Conservation (phyloP, 2,797 vertebrate species). For the Rhynchotus rufescens region DNA sequence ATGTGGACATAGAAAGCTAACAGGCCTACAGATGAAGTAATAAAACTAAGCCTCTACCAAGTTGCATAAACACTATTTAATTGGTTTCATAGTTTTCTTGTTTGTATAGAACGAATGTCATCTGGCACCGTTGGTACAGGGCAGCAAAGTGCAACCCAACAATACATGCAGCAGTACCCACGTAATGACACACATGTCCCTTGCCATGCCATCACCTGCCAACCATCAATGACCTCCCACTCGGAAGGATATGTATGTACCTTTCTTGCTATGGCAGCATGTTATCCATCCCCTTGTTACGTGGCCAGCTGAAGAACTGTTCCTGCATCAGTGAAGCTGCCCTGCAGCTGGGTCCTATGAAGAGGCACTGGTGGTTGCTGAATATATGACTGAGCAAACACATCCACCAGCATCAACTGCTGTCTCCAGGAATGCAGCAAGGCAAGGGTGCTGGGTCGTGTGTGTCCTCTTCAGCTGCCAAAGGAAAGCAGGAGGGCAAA, state of each 20-base stretch:
- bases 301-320: rapidly evolving
- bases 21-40: not conserved
- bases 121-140: not conserved
- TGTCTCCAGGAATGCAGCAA: not conserved
- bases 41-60: slow-evolving; percentile 4
- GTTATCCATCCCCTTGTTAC: rapidly evolving
- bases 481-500: not conserved
- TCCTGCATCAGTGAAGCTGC: not conserved
- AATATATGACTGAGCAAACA: not conserved
- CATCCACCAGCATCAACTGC: not conserved
- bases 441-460: not conserved
- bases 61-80: not conserved
- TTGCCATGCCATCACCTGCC: not conserved
- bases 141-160: not conserved
- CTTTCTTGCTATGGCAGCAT: not conserved
- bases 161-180: not conserved
- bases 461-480: not conserved
- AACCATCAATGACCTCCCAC: not conserved
- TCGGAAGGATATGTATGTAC: rapidly evolving
- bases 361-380: not conserved
- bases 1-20: not conserved
- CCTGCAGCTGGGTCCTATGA: not conserved
- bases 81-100: not conserved
- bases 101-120: rapidly evolving
- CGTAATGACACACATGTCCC: not conserved